Evolutionary conservation across 53 echinoderm and acorn worm genomes (phyloP).

Genomic region (Arbacia lixula): DNA sequence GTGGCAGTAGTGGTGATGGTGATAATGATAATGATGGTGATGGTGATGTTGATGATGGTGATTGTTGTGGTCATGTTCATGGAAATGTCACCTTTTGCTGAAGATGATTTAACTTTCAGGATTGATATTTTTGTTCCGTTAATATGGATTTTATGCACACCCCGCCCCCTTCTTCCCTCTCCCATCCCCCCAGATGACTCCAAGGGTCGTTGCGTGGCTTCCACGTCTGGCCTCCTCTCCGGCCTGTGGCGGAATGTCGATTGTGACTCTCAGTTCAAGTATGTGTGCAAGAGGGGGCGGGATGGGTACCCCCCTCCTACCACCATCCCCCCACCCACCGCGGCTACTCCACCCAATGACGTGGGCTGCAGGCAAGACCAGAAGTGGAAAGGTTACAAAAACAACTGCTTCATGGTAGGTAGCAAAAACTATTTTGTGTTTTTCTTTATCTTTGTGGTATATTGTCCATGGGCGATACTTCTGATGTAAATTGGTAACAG

Average conservation of each 20-base stretch:
- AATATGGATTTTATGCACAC: no score
- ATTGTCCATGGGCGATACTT: no score
- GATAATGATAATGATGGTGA: conserved; percentile 1
- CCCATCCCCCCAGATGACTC: conserved; percentile 52
- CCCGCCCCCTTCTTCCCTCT: not conserved
- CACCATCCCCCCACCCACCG: conserved; percentile 50
- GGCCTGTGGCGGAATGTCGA: conserved; percentile 78
- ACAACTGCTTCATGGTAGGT: conserved; percentile 81
- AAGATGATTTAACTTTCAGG: no score
- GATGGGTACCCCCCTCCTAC: conserved; percentile 68
- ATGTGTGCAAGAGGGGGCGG: conserved; percentile 74
- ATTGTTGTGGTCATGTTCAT: not conserved
- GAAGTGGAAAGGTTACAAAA: conserved; percentile 77
- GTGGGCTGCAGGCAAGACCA: conserved; percentile 52
- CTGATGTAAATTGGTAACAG: no score
- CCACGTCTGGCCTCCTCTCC: conserved; percentile 64
- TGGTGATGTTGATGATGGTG: not conserved
- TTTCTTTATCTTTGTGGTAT: no score
- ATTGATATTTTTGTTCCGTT: no score
- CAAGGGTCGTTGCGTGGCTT: conserved; percentile 68
- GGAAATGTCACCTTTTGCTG: no score
- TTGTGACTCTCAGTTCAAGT: conserved; percentile 52
- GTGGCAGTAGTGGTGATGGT: not conserved
- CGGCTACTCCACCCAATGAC: conserved; percentile 63
- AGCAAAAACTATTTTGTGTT: no score